phyloP scores from a whole-genome alignment of 2,888 invertebrate genomes.

The Cantharis rufa region DNA sequence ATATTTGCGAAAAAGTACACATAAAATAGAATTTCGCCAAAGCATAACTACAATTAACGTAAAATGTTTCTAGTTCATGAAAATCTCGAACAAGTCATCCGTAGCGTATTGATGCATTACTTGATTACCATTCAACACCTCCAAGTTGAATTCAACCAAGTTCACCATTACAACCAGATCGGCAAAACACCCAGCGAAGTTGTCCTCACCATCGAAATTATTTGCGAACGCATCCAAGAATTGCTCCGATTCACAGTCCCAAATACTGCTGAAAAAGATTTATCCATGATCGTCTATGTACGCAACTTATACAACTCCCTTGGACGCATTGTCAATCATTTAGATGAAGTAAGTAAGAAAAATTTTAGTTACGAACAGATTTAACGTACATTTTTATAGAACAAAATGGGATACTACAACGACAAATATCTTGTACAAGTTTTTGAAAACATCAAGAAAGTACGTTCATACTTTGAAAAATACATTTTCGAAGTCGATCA shows the following conservation, averaged over 20 bases:
- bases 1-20: too few species aligned
- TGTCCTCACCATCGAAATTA: conserved; percentile 10
- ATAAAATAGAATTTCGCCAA: too few species aligned
- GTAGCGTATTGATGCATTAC: conserved; percentile 16
- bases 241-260: conserved; percentile 11
- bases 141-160: conserved; percentile 16
- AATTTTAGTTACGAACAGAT: background rate
- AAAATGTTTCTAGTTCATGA: background rate
- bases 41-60: background rate
- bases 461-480: background rate
- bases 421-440: background rate
- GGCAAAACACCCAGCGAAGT: conserved; percentile 12
- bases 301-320: conserved; percentile 9
- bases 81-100: conserved; percentile 5
- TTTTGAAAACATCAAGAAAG: background rate
- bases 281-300: background rate
- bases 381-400: background rate
- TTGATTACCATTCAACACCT: conserved; percentile 16
- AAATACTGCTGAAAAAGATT: background rate
- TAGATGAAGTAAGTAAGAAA: background rate
- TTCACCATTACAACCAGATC: conserved; percentile 13
- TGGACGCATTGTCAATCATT: conserved; percentile 1
- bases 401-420: background rate
- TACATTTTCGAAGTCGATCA: background rate
- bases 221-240: conserved; percentile 1